Evolutionary conservation across 2,888 invertebrate genomes (phyloP), one percentile per base, ranked within the genome.

Genomic region (Steinernema scapterisci): DNA sequence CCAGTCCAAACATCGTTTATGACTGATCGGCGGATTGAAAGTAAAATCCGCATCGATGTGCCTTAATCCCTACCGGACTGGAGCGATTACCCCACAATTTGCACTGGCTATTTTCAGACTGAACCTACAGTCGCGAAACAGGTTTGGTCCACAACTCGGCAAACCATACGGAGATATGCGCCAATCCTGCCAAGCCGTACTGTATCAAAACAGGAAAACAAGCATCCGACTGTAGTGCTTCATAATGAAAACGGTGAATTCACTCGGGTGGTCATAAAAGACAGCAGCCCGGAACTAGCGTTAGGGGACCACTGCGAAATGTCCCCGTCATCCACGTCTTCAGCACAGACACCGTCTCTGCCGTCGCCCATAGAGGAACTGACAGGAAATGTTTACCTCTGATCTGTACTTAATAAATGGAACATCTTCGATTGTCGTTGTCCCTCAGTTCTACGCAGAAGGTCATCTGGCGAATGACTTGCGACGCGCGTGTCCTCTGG

Each of bases 91-190:
- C 70, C 54, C 13, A 16, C 44, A 19, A 38, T 38, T 72, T 70
- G 45, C 31, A 44, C 19, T 54, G 25, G 48, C 52, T 71, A 38
- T 54, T 54, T 79, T 71, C 77, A 83, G 82, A 83, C 82, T 23
- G 84, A 85, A 75, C 84, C 84, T 56, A 85, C 85, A 19, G 85
- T 85, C 63, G 85, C 85, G 27, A 85, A 85, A 78, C 83, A 82
- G 78, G 82, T 85, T 72, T 84, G 83, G 83, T 85, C 84, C 21
- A 84, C 82, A 74, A 84, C 85, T 72, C 78, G 83, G 43, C 83
- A 85, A 75, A 85, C 85, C 73, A 82, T 85, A 71, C 72, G 84
- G 70, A 78, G 82, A 52, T 84, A 83, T 76, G 48, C 76, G 1
- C 63, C 63, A 31, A 63, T 63, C 31, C 27, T 63, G 16, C 63